Base-by-base conservation (phyloP, 2,888 invertebrate species). In the Aproaerema taeniolella region DNA sequence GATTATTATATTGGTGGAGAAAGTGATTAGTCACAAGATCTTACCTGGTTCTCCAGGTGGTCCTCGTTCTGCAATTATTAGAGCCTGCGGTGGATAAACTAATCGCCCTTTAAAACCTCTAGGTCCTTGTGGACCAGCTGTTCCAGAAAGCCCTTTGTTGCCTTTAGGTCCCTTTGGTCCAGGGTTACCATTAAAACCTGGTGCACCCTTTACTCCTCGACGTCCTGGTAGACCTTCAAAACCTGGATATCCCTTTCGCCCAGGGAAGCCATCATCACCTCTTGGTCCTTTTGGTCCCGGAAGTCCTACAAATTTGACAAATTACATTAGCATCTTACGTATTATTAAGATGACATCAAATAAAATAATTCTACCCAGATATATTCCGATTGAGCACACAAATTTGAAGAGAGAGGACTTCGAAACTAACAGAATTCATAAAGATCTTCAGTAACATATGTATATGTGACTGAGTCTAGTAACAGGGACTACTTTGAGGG, bases 21-120 rank as follows among this genome's bases (percentile, higher is more conserved):
- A n/a, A n/a, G n/a, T n/a, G n/a, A n/a, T n/a, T n/a, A n/a, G n/a
- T n/a, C n/a, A n/a, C n/a, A n/a, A n/a, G n/a, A n/a, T n/a, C n/a
- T 70, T 61, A 64, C 91, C 91, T 26, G 79, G 74, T 1, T 89
- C 67, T 32, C 94, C 95, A 5, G 78, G 78, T 32, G 77, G 83
- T 39, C 93, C 93, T 24, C 75, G 72, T 15, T 75, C 74, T 14
- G 80, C 68, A 49, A 46, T 60, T 1, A 61, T 86, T 58, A 61
- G 51, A 20, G 64, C 52, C 41, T 45, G 59, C 52, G 67, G 67
- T 39, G 66, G 74, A 39, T 30, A 45, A 43, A 54, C 61, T 6
- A 75, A 41, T 7, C 30, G 31, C 33, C 93, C 91, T 52, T 81
- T 81, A 0, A 36, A 39, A 28, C 89, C 89, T 31, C 81, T 80